Conservation (phyloP, 2,113 vertebrate species). For the Misgurnus anguillicaudatus region DNA sequence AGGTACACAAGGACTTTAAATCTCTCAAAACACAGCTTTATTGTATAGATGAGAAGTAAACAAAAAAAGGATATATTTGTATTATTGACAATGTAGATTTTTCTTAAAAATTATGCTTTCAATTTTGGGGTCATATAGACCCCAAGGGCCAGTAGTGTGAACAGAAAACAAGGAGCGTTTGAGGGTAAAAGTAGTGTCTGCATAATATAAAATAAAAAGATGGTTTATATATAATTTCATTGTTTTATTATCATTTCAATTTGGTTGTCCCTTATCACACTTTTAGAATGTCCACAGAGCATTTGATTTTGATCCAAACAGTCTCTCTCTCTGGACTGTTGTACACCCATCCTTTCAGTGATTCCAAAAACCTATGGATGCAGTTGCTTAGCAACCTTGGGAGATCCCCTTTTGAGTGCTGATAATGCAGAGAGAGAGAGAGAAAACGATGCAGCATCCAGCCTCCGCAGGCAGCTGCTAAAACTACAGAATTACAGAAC, state of each 20-base stretch:
- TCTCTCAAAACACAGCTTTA: no score
- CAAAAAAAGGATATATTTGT: no score
- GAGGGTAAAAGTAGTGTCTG: no score
- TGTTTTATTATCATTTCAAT: neutral
- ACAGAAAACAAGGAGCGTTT: no score
- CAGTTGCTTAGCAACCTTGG: slow-evolving; percentile 61
- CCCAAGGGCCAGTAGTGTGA: no score
- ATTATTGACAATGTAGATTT: no score
- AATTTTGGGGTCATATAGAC: no score
- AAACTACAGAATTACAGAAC: slow-evolving; percentile 30
- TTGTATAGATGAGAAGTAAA: no score
- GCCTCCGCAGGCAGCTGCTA: slow-evolving; percentile 14
- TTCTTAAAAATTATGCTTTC: no score
- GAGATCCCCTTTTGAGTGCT: slow-evolving; percentile 53
- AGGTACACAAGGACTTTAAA: no score
- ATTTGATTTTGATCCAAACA: slow-evolving; percentile 39
- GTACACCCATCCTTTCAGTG: slow-evolving; percentile 42
- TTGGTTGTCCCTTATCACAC: neutral
- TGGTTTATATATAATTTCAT: neutral
- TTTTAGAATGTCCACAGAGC: neutral
- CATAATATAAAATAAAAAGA: no score
- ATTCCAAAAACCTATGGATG: slow-evolving; percentile 44
- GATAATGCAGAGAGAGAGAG: slow-evolving; percentile 41
- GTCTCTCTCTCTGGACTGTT: slow-evolving; percentile 37
- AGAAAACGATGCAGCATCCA: slow-evolving; percentile 39